Evolutionary conservation across 2,797 vertebrate genomes (phyloP).

Genomic region (Pseudomugil gertrudae): DNA sequence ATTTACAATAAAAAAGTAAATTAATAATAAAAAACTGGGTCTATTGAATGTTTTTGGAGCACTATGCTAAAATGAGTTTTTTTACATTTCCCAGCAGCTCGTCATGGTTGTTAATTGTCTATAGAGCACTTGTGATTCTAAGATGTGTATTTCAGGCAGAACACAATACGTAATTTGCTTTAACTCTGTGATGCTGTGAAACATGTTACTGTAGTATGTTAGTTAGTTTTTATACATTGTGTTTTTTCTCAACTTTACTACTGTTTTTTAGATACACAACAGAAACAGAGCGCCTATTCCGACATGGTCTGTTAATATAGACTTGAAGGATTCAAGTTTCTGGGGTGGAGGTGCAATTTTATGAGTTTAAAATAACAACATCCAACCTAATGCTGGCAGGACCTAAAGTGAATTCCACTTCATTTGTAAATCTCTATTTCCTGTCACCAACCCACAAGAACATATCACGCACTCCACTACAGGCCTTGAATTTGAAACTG

Average conservation of each 20-base stretch:
- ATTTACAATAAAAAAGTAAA: slow-evolving; percentile 10
- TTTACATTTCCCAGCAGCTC: background rate
- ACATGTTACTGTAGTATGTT: background rate
- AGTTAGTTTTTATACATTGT: background rate
- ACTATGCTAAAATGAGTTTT: background rate
- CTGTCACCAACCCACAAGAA: slow-evolving; percentile 66
- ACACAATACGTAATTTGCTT: background rate
- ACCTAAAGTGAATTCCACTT: slow-evolving; percentile 62
- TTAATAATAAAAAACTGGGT: background rate
- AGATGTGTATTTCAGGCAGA: background rate
- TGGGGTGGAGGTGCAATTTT: slow-evolving; percentile 63
- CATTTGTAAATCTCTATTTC: slow-evolving; percentile 69
- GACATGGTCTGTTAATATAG: slow-evolving; percentile 43
- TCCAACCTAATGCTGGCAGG: slow-evolving; percentile 66
- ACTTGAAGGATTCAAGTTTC: slow-evolving; percentile 57
- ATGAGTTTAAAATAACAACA: slow-evolving; percentile 67
- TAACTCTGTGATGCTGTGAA: background rate
- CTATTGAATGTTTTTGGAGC: background rate
- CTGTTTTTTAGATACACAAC: background rate
- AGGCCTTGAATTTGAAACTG: slow-evolving; percentile 49
- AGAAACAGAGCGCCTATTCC: slow-evolving; percentile 24
- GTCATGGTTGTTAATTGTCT: background rate
- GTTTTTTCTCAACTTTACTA: slow-evolving; percentile 6
- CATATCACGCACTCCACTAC: slow-evolving; percentile 58
- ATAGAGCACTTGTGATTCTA: background rate